Evolutionary conservation across 2,888 invertebrate species (phyloP), one percentile per base, ranked within the genome.

Genomic region (Busseola fusca): DNA sequence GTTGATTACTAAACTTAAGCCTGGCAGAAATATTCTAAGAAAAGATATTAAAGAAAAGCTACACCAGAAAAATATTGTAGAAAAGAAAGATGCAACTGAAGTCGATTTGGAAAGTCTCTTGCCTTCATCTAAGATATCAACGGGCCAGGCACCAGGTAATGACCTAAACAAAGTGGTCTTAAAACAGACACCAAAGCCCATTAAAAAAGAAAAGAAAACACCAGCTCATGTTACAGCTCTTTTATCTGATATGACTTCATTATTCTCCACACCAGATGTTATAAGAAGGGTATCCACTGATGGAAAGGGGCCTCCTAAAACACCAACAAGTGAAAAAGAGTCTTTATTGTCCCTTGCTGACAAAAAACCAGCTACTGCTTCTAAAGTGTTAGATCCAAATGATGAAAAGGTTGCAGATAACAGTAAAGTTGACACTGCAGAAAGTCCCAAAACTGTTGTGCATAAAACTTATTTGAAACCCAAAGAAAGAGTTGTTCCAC

Each of bases 211-310:
- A 76, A 96, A 96, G 77, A 97, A 97, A 88, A 96, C 96, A 45
- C 96, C 97, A 27, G 96, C 96, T 25, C 96, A 96, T 87, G 93
- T 96, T 60, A 96, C 96, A 69, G 96, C 91, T 82, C 92, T 93
- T 84, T 92, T 96, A 56, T 93, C 95, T 50, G 96, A 97, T 87
- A 97, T 97, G 96, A 96, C 97, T 72, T 97, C 97, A 52, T 91
- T 98, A 72, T 98, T 98, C 90, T 97, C 98, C 10, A 97, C 97
- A 57, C 98, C 98, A 30, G 98, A 98, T 94, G 97, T 98, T 68
- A 97, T 97, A 72, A 95, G 97, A 84, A 95, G 97, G 84, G 97
- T 97, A 25, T 96, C 96, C 68, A 94, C 96, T 58, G 96, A 96
- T 69, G 91, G 88, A 59, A 96, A 96, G 86, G 81, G 89, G 34